Evolutionary conservation across 2,888 invertebrate genomes (phyloP).

Genomic region (Dermolepida albohirtum): DNA sequence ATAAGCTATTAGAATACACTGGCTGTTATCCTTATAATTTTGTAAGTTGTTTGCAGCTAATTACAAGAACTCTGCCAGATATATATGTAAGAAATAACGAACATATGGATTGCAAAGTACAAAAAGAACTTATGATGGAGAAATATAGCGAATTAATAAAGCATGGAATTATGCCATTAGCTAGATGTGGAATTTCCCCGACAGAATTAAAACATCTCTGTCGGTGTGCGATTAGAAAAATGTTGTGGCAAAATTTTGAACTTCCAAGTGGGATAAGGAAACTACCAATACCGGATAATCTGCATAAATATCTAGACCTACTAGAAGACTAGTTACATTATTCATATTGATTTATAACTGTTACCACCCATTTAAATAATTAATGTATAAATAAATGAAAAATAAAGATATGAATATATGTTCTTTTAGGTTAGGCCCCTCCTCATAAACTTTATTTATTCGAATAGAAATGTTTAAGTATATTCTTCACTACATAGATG

Average conservation of each 20-base stretch:
- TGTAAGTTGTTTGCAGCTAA: constrained; percentile 75
- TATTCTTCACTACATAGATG: too few species aligned
- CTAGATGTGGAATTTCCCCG: constrained; percentile 72
- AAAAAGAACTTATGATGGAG: constrained; percentile 52
- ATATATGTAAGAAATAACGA: constrained; percentile 55
- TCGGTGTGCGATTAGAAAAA: constrained; percentile 76
- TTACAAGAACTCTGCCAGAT: constrained; percentile 73
- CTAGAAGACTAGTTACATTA: constrained; percentile 71
- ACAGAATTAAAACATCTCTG: constrained; percentile 83
- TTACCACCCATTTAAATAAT: background rate
- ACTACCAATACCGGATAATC: constrained; percentile 74
- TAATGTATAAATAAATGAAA: background rate
- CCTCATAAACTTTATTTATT: too few species aligned
- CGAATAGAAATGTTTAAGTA: too few species aligned
- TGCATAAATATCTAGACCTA: constrained; percentile 80
- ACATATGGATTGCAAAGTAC: constrained; percentile 41
- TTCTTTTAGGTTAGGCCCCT: too few species aligned
- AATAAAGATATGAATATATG: too few species aligned
- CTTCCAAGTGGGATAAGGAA: constrained; percentile 80
- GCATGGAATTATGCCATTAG: constrained; percentile 71
- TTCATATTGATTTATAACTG: background rate
- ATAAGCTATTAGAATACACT: constrained; percentile 61
- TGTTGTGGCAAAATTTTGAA: constrained; percentile 76
- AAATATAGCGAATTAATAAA: constrained; percentile 68
- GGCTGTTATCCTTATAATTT: constrained; percentile 76